Evolutionary conservation across 1,140 invertebrate species (phyloP), one percentile per base, ranked within the genome.

Genomic region (Ostrea denselamellosa): DNA sequence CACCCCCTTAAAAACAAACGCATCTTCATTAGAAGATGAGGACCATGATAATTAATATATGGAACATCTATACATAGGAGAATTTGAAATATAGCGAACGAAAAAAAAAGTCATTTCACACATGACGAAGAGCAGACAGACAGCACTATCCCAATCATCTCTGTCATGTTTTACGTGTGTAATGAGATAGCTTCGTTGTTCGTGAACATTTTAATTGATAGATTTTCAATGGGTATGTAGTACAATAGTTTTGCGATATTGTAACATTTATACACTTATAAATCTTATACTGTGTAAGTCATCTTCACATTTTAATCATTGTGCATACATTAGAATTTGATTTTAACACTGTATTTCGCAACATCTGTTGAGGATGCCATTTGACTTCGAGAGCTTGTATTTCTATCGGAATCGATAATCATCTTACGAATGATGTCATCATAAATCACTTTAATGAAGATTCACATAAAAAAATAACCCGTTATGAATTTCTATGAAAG

Each of bases 21-120:
- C 68, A 77, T 28, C 68, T 77, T 25, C 25, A 77, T 77, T 77
- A 77, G 68, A 28, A 28, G 28, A 77, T 77, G 68, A 77, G 68
- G 14, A 77, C 68, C 25, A 8, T 34, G 22, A 77, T 77, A 28
- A 28, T 77, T 34, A 28, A 62, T 62, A 19, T 19, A 62, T n/a
- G n/a, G n/a, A n/a, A 19, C 56, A 62, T n/a, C 56, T 62, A 19
- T 62, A n/a, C 17, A n/a, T 19, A 62, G n/a, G 56, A 17, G 56
- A 7, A 19, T 19, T 62, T 19, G 17, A 62, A 62, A 3, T n/a
- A 19, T 14, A 19, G 2, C 5, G 7, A 62, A 62, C 17, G 5
- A 58, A 58, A 4, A 19, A 25, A 68, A 25, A 28, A 77, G 68
- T 77, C 68, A 77, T 34, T 77, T 77, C 28, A 34, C 7, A 28